Base-by-base conservation (phyloP, 1,140 invertebrate genomes). In the Venustaconcha ellipsiformis region DNA sequence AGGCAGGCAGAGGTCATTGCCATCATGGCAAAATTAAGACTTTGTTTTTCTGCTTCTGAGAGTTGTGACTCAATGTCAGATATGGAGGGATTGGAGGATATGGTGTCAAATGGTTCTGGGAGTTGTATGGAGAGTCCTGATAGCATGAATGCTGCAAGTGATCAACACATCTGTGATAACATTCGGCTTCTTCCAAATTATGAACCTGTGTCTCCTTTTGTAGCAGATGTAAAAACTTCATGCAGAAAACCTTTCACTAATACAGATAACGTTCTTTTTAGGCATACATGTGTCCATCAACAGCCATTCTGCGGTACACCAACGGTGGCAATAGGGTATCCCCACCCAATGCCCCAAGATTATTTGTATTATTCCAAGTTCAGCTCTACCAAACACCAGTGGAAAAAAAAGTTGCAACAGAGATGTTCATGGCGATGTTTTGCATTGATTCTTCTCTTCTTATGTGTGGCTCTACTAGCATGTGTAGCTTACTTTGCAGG, bases 361-460 rank as follows among this genome's bases (percentile, higher is more conserved):
- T 93, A 93, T 92, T 91, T 94, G 57, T 95, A 95, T 89, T 96
- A 97, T 88, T 96, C 96, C 86, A 94, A 95, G 85, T 97, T 97
- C 91, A 95, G 94, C 79, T 92, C 95, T 80, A 93, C 95, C 37
- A 95, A 94, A 87, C 96, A 97, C 64, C 79, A 84, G 70, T 86
- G 89, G 82, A 88, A 89, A 81, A 83, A 88, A 66, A 86, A 88
- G 65, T 68, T 89, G 26, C 78, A 80, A 58, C 78, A 84, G 64
- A 73, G 84, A 88, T 97, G 96, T 90, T 95, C 94, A 68, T 97
- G 96, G 95, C 95, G 95, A 89, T 95, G 96, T 88, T 94, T 95
- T 67, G 95, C 96, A 30, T 94, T 97, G 83, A 92, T 94, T 68
- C 94, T 96, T 84, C 94, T 97, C 83, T 93, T 95, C 86, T 92